Conservation (phyloP, 2,797 vertebrate genomes). For the Vireo griseus region DNA sequence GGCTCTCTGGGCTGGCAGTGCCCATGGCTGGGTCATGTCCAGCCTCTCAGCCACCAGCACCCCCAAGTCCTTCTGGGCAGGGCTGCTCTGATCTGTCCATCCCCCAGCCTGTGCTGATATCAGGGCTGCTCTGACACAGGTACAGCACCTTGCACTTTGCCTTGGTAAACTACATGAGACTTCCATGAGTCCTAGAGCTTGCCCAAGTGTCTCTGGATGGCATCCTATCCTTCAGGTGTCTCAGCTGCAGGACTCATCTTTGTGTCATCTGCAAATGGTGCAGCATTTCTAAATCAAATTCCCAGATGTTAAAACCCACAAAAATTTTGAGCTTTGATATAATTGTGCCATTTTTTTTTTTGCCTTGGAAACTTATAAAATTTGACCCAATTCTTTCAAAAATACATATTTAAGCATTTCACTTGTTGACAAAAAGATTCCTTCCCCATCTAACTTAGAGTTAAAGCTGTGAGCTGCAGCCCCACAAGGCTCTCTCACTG, state of each 20-base stretch:
- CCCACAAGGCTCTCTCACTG: neutral
- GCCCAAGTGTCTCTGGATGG: neutral
- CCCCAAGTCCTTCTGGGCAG: neutral
- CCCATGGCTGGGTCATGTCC: neutral
- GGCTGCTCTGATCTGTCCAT: neutral
- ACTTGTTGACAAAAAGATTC: neutral
- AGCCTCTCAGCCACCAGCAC: neutral
- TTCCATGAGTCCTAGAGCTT: neutral
- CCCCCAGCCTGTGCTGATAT: neutral
- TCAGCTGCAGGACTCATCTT: neutral
- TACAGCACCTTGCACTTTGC: fast-evolving
- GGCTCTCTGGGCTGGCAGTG: neutral
- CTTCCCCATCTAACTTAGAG: neutral
- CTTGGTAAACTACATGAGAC: neutral
- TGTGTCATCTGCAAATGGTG: neutral
- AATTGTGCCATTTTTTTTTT: neutral
- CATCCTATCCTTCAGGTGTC: neutral
- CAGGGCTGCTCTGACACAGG: neutral
- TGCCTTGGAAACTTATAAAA: neutral
- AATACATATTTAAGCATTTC: neutral
- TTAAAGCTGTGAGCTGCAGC: neutral
- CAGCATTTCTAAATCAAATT: neutral
- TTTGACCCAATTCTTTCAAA: neutral
- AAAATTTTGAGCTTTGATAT: neutral
- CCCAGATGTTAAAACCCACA: neutral